Percentiles rank a stretch among this genome's conserved stretches.
Conservation (phyloP, 1,140 invertebrate genomes). For the Drepana arcuata region DNA sequence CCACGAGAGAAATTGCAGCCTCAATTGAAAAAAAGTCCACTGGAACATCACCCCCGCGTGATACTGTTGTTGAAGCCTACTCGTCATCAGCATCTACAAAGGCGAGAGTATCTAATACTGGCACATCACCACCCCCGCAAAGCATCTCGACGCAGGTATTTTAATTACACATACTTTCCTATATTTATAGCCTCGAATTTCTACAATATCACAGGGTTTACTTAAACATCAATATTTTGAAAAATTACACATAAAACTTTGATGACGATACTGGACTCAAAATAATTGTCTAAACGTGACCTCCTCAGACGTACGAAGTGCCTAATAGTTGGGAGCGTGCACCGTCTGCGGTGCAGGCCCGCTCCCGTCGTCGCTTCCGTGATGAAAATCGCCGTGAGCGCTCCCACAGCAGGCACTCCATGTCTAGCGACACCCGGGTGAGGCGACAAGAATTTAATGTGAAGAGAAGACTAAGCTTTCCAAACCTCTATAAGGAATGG, state of each 20-base stretch:
- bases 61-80: constrained; percentile 14
- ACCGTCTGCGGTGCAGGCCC: constrained; percentile 31
- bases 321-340: constrained; percentile 42
- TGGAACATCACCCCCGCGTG: constrained; percentile 38
- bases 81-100: constrained; percentile 29
- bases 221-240: no score
- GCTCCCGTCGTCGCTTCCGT: constrained; percentile 36
- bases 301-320: constrained; percentile 1
- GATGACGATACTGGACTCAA: no score
- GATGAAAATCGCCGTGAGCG: constrained; percentile 55
- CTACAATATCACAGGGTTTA: no score
- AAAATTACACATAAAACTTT: no score
- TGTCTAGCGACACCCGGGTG: constrained; percentile 78
- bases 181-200: no score
- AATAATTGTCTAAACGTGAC: no score
- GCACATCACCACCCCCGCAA: constrained; percentile 89
- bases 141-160: constrained; percentile 90
- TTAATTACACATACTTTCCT: no score
- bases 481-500: no score
- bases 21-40: constrained; percentile 42
- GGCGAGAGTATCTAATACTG: constrained; percentile 69
- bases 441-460: no score
- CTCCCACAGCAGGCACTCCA: constrained; percentile 76
- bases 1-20: background rate
- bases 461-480: no score